A percentile compares a stretch with the other conserved stretches of the same genome.
phyloP scores from a whole-genome alignment of 2,797 vertebrate species.

The Lophura swinhoii region DNA sequence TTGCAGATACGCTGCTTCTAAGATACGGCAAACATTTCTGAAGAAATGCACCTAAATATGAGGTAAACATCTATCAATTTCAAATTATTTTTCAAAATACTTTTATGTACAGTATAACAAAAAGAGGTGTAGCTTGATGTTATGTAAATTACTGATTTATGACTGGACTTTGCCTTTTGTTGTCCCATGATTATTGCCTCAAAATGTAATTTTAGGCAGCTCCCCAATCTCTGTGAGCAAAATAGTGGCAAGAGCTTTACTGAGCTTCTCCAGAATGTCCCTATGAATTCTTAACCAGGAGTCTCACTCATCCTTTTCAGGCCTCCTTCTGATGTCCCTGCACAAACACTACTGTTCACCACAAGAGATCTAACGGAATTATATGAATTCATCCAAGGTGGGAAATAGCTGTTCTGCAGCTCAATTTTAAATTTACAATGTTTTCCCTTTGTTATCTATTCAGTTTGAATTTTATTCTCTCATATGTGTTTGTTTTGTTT shows the following conservation, averaged over 20 bases:
- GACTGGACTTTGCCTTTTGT: neutral
- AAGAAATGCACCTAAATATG: slow-evolving; percentile 41
- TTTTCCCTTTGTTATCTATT: neutral
- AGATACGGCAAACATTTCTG: slow-evolving; percentile 43
- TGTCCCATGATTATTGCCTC: neutral
- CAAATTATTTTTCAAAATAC: slow-evolving; percentile 21
- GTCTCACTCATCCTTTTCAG: neutral
- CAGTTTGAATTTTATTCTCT: neutral
- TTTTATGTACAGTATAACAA: neutral
- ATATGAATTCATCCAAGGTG: neutral
- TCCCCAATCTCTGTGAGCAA: neutral
- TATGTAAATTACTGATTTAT: neutral
- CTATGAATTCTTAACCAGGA: neutral
- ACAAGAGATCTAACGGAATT: neutral
- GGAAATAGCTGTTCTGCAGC: neutral
- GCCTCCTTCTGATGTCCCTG: neutral
- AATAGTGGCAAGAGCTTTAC: neutral
- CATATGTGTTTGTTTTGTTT: neutral
- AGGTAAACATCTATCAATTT: slow-evolving; percentile 38
- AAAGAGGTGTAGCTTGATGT: neutral
- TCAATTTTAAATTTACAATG: neutral
- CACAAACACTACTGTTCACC: neutral
- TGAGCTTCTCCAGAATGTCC: neutral
- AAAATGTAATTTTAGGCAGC: neutral
- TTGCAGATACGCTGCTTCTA: slow-evolving; percentile 62